Evolutionary conservation across 92 coral and sea anemone genomes (phyloP), one percentile per base, ranked within the genome.

Genomic region (Zoanthus solanderi): DNA sequence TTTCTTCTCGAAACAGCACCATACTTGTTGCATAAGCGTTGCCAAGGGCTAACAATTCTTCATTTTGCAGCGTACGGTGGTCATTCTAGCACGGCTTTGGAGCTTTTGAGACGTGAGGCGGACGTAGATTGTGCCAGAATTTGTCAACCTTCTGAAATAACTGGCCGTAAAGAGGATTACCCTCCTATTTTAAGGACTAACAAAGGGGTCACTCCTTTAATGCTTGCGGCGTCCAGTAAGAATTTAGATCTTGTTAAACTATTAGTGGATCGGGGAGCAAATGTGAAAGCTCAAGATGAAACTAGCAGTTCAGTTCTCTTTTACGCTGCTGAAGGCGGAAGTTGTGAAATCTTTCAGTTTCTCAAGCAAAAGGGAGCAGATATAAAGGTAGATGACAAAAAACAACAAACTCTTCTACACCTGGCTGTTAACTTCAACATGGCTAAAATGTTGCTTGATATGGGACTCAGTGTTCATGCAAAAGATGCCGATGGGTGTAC

Each of bases 41-140:
- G 85, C n/a, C 85, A 81, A 17, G 85, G 85, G 42, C 85, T 81
- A 9, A 44, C 85, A 5, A 65, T 63, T n/a, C 85, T 81, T 1
- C 85, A 81, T 31, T 81, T 81, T 42, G 85, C 85, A 7, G 85
- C 85, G 17, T 81, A 81, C 47, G 85, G 85, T 14, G 85, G 85
- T 2, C 61, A 65, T 15, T 37, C 66, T 47, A 37, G 44, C 44
- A 81, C 85, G 16, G 85, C 71, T 16, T 71, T 48, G n/a, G 85
- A 81, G 46, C 71, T 81, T 13, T 81, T 81, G 14, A 23, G 15
- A 44, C 76, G 85, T 44, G 29, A 47, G 13, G 85, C 75, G 7
- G 85, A 47, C 44, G 85, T 81, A 7, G 75, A 81, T 14, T 81
- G 85, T 12, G 85, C 30, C 12, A 46, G 75, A 45, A 81, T 9